Evolutionary conservation across 2,113 vertebrate genomes (phyloP).

Genomic region (Indicator maculatus): DNA sequence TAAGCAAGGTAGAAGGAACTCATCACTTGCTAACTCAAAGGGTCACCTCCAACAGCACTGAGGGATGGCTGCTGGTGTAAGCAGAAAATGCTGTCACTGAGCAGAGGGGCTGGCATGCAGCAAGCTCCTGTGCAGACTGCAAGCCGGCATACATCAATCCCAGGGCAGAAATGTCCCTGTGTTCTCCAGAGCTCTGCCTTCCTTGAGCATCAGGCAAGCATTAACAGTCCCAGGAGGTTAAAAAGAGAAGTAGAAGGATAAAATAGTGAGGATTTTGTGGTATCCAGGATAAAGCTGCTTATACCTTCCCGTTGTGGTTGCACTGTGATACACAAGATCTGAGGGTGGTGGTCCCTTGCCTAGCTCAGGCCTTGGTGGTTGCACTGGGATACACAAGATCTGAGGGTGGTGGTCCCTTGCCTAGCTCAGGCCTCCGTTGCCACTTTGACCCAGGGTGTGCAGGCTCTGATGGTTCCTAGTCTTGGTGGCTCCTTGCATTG

Average conservation of each 20-base stretch:
- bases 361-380: too few species aligned
- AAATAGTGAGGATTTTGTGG: not conserved
- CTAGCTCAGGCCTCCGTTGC: not conserved
- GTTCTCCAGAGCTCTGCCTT: not conserved
- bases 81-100: not conserved
- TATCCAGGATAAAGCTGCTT: not conserved
- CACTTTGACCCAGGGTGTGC: not conserved
- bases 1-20: not conserved
- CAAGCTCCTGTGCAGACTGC: not conserved
- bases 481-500: not conserved
- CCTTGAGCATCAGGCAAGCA: not conserved
- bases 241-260: not conserved
- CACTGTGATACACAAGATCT: not conserved
- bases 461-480: not conserved
- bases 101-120: not conserved
- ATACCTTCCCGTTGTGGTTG: not conserved
- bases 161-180: not conserved
- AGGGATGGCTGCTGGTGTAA: not conserved
- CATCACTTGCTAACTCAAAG: not conserved
- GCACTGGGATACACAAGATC: too few species aligned
- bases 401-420: not conserved
- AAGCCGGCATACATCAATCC: not conserved
- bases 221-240: not conserved
- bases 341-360: not conserved
- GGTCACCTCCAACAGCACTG: not conserved